Evolutionary conservation across 1,140 invertebrate genomes (phyloP), one percentile per base, ranked within the genome.

Genomic region (Trichonephila inaurata): DNA sequence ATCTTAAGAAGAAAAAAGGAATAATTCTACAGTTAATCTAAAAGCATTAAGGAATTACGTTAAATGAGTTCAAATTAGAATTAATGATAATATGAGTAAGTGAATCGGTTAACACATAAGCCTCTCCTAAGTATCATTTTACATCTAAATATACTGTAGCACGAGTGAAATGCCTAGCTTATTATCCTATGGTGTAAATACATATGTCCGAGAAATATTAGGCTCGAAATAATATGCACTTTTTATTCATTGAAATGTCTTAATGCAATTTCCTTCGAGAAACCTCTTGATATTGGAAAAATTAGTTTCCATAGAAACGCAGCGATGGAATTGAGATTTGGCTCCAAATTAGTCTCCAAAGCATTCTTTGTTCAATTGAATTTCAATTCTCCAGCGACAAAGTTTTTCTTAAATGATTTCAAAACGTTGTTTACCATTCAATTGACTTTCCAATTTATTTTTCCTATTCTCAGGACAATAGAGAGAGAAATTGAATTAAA

Each of bases 281-380:
- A n/a, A 10, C 82, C 51, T 58, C 58, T 28, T 18, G 24, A 60
- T 60, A 60, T 85, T 85, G 28, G 44, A 44, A 85, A 85, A 85
- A 85, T 85, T 85, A 85, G 82, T 85, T 58, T n/a, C 58, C 82
- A 85, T 85, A 85, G 82, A 4, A 85, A 85, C 82, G 82, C 19
- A 60, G 82, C 40, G 44, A 58, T n/a, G 82, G 33, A 51, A 40
- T 33, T 21, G 72, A 85, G 7, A 21, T 85, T 85, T 19, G 44
- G 24, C 58, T 24, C 44, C 40, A 85, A 85, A 85, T 85, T 85
- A 85, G n/a, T 60, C 82, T 60, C 82, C 58, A 10, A 85, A 33
- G 28, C 40, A 85, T 51, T 85, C 12, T 82, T 85, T 85, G 16
- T 85, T 85, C 58, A 85, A 85, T 85, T 85, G 51, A 51, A 58